Base-by-base conservation (phyloP, 1,140 invertebrate species). In the Wasmannia auropunctata region DNA sequence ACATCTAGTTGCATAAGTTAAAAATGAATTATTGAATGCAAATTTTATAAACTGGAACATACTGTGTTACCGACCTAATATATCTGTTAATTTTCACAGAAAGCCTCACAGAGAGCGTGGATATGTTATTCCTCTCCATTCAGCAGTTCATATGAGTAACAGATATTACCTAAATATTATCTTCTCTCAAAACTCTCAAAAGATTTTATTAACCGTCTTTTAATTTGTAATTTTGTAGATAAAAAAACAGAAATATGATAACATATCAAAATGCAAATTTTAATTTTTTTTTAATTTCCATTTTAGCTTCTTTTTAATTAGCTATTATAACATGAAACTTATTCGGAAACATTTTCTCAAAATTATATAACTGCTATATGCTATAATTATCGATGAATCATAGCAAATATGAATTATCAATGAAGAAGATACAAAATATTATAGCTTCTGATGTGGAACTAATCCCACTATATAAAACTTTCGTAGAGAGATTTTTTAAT, bases 1-100 rank as follows among this genome's bases (percentile, higher is more conserved):
- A 43, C 3, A 25, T 19, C 7, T 76, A 25, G 4, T 65, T 79
- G 19, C 8, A 60, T 4, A 54, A 28, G n/a, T 34, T 69, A 0
- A 56, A 70, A 1, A 43, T 22, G 22, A 63, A 69, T 80, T 70
- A 58, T 19, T 19, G 14, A 69, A 14, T 31, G 34, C 16, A 56
- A 34, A 46, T 8, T 72, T 19, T 16, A n/a, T 58, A 51, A 37
- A 77, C 19, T 5, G 22, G 8, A 81, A 74, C 4, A 19, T 19
- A 3, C 25, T 28, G 10, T 46, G 7, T 83, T 83, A 83, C 67
- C 79, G 79, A 83, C 79, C n/a, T 43, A 72, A 34, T 60, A 4
- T 28, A 11, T 22, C 31, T n/a, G 31, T 46, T 31, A 28, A 25
- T 34, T 46, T 43, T 49, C 16, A 8, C n/a, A 25, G n/a, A 25